Evolutionary conservation across 2,888 invertebrate species (phyloP), one percentile per base, ranked within the genome.

Genomic region (Halictus quadricinctus): DNA sequence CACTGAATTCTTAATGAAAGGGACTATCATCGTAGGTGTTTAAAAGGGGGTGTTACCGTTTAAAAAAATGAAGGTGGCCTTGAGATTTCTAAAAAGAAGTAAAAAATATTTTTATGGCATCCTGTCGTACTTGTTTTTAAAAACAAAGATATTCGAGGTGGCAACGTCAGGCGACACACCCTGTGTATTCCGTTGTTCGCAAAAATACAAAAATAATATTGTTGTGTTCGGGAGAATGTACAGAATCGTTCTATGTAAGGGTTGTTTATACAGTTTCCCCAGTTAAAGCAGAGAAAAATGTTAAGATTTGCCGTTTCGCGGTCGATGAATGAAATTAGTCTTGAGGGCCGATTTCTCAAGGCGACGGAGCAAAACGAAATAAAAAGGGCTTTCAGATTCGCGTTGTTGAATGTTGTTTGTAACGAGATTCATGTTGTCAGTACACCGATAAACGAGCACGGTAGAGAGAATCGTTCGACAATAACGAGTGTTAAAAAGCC

Each of bases 391-490:
- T 58, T 3, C n/a, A n/a, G n/a, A 58, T 12, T n/a, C 58, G 58
- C 58, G 58, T 58, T n/a, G 58, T 58, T 58, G 58, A 58, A 58
- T n/a, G n/a, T 58, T 58, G 58, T 58, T 58, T 58, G n/a, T 10
- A 58, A 58, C n/a, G 58, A 58, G 58, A 58, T 58, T 58, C n/a
- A n/a, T 58, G 58, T 58, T 4, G 58, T n/a, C 58, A n/a, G 12
- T 58, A 58, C n/a, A 58, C 58, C 12, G 58, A 58, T 58, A n/a
- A 41, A 69, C 41, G 21, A 69, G 69, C 69, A 69, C 69, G 41
- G 12, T 41, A 36, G 36, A 29, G 18, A 54, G 54, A 54, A 10
- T 58, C 58, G 46, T 46, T 46, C 46, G 46, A 46, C 10, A 46
- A 46, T 46, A 12, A 46, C 46, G 58, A 58, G 58, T 4, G 12